Percentiles rank a stretch among this genome's conserved stretches.
phyloP scores from a whole-genome alignment of 2,797 vertebrate genomes.

The Ctenosaura bakeri region DNA sequence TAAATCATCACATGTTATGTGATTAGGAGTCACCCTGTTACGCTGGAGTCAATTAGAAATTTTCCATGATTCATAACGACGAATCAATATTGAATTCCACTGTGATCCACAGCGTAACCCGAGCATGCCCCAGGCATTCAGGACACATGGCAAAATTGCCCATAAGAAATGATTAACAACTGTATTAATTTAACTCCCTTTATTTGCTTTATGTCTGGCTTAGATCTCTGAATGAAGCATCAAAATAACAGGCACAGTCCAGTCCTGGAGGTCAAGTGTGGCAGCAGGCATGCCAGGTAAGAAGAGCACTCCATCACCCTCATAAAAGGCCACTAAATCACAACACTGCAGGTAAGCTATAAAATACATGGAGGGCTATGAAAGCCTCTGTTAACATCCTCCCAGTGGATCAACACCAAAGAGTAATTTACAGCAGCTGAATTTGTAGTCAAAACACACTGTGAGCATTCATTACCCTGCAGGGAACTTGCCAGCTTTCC shows the following conservation, averaged over 20 bases:
- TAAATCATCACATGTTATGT: neutral
- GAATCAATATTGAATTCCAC: conserved; percentile 17
- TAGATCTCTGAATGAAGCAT: neutral
- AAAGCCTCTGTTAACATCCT: neutral
- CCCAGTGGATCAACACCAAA: neutral
- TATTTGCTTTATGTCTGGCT: neutral
- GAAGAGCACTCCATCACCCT: neutral
- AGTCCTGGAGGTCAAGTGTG: neutral
- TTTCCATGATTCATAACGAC: neutral
- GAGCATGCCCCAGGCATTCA: neutral
- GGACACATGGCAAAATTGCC: neutral
- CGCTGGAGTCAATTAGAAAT: neutral
- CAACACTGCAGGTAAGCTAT: neutral
- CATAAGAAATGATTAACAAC: neutral
- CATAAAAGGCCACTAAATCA: conserved; percentile 1
- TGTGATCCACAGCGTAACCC: neutral
- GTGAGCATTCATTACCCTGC: neutral
- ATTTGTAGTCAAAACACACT: neutral
- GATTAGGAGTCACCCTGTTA: too few relatives aligned
- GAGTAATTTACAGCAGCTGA: neutral
- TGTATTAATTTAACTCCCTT: neutral
- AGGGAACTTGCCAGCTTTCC: neutral
- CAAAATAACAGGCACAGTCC: neutral
- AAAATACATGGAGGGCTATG: neutral
- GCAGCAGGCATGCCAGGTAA: neutral